phyloP scores from a whole-genome alignment of 2,113 vertebrate genomes.

The Anolis carolinensis region DNA sequence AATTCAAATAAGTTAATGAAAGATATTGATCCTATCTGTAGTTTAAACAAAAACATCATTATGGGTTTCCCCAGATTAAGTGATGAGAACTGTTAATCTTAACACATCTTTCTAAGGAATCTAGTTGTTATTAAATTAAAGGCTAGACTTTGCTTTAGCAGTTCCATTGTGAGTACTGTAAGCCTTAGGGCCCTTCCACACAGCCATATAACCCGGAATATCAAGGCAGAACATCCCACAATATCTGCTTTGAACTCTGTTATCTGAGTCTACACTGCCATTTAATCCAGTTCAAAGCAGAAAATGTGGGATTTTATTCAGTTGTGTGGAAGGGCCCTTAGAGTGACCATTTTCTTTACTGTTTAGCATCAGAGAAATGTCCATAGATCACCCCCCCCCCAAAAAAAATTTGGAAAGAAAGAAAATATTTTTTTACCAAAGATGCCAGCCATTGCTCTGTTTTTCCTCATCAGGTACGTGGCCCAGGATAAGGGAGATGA shows the following conservation, averaged over 20 bases:
- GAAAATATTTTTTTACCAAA: constrained; percentile 70
- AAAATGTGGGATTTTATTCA: too few relatives aligned
- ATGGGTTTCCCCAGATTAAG: constrained; percentile 17
- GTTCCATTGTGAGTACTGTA: not conserved
- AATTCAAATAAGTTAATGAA: too few relatives aligned
- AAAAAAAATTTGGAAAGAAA: constrained; percentile 24
- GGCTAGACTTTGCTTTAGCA: constrained; percentile 20
- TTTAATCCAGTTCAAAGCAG: too few relatives aligned
- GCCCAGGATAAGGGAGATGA: constrained; percentile 77
- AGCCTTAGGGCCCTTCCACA: too few relatives aligned
- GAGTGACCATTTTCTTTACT: not conserved
- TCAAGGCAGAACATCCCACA: too few relatives aligned
- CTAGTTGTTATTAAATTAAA: not conserved
- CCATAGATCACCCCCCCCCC: not conserved
- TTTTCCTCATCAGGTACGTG: constrained; percentile 82
- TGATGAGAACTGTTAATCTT: not conserved
- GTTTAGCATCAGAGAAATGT: not conserved
- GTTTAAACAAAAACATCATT: not conserved
- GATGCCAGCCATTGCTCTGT: constrained; percentile 61
- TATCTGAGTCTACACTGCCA: too few relatives aligned
- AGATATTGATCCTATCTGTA: too few relatives aligned
- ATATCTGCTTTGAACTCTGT: too few relatives aligned
- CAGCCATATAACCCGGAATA: too few relatives aligned
- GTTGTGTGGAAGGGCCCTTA: too few relatives aligned
- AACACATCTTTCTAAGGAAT: not conserved